Conservation (phyloP, 2,113 vertebrate species). For the Centrocercus urophasianus region DNA sequence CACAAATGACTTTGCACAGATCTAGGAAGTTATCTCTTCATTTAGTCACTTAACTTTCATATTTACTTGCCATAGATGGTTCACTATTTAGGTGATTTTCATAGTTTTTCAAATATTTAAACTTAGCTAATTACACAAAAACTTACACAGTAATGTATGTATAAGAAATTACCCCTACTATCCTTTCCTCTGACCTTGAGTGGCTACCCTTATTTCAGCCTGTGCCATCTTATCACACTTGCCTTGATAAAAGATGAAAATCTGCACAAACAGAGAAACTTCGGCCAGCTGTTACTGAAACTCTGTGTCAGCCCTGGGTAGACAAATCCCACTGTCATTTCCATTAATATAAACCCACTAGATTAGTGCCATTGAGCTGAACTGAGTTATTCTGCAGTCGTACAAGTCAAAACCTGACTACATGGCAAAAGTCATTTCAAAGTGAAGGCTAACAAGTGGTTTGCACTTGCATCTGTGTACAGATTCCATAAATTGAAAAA, state of each 20-base stretch:
- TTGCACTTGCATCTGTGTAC: neutral
- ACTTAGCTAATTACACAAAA: neutral
- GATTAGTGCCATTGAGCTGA: neutral
- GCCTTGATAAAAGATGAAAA: neutral
- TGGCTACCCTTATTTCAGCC: neutral
- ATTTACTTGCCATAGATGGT: neutral
- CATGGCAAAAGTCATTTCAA: neutral
- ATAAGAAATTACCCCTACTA: neutral
- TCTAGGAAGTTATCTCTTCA: neutral
- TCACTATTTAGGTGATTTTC: neutral
- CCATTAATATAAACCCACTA: neutral
- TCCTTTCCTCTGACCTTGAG: neutral
- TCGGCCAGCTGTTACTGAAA: neutral
- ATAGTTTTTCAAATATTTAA: neutral
- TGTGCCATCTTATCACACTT: fast-evolving
- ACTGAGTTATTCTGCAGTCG: neutral
- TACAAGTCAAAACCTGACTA: neutral
- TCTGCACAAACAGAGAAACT: fast-evolving
- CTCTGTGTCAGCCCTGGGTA: neutral
- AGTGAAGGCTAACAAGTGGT: neutral
- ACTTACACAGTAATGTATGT: neutral
- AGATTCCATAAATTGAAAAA: neutral
- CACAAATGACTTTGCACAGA: neutral
- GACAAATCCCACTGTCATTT: neutral
- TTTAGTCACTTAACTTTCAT: neutral